Percentiles rank a stretch among this genome's conserved stretches.
These are phyloP conservation scores for Parus major DNA, from an alignment of 2,113 vertebrate species.

Conservation along the genomic window DNA sequence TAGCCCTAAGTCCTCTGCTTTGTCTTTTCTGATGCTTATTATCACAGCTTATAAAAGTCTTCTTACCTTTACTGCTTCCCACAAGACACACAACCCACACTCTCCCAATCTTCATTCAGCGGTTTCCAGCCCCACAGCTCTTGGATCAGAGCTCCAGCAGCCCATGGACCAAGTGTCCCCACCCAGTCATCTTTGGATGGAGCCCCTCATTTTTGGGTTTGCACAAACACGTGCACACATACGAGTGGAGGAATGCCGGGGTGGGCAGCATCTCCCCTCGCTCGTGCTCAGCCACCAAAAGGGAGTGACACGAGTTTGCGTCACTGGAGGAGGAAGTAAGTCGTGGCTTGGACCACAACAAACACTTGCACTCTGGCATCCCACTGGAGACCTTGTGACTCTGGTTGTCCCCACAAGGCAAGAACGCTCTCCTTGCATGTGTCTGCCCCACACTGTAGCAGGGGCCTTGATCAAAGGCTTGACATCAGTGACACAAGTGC, in stretches of 20 bases:
- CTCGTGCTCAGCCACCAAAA: background rate
- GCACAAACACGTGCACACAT: background rate
- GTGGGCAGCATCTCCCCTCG: background rate
- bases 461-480: background rate
- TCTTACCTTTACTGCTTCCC: no score
- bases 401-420: background rate
- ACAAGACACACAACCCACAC: background rate
- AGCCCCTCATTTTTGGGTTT: background rate
- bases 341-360: conserved; percentile 17
- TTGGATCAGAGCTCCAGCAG: background rate
- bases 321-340: conserved; percentile 12
- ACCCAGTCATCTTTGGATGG: background rate
- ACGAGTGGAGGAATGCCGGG: fast-evolving
- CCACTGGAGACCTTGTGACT: conserved; percentile 3
- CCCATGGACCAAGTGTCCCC: background rate
- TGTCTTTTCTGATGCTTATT: no score
- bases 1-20: no score
- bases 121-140: background rate
- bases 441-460: fast-evolving
- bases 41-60: no score
- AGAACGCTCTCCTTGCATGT: background rate
- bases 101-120: background rate
- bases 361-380: background rate
- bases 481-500: background rate
- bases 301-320: background rate